Evolutionary conservation across 1,140 invertebrate species (phyloP).

Genomic region (Pseudomyrmex concolor): DNA sequence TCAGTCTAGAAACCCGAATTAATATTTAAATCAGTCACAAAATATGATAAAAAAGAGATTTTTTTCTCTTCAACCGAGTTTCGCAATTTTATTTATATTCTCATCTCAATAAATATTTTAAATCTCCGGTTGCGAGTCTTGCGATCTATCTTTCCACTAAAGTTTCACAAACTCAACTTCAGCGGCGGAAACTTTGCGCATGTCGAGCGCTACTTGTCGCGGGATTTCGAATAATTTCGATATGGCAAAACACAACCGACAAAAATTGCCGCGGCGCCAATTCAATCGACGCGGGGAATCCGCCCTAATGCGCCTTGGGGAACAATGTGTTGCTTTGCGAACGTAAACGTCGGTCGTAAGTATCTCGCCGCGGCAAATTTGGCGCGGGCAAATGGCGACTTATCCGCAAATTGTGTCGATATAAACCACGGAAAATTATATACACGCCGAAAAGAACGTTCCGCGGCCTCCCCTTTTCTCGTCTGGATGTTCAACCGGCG

Average conservation of each 20-base stretch:
- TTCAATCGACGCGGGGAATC: slow-evolving; percentile 14
- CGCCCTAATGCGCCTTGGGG: slow-evolving; percentile 49
- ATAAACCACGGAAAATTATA: slow-evolving; percentile 52
- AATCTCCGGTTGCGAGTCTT: neutral
- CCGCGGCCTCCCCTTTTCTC: slow-evolving; percentile 36
- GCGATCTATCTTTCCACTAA: neutral
- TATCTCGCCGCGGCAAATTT: slow-evolving; percentile 23
- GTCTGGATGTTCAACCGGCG: slow-evolving; percentile 58
- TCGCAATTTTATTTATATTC: neutral
- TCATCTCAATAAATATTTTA: slow-evolving; percentile 20
- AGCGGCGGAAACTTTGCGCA: neutral
- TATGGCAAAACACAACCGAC: neutral
- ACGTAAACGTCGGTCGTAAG: slow-evolving; percentile 50
- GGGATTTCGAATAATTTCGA: neutral
- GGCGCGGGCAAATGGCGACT: slow-evolving; percentile 5
- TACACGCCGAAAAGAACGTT: slow-evolving; percentile 58
- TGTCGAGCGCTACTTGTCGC: neutral
- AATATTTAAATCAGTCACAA: neutral
- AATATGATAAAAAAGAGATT: neutral
- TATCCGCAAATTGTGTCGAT: slow-evolving; percentile 15
- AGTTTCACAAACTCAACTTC: neutral
- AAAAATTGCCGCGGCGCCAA: slow-evolving; percentile 41
- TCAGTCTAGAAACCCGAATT: neutral
- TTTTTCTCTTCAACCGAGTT: neutral
- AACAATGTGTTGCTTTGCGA: slow-evolving; percentile 57